A percentile compares a stretch with the other conserved stretches of the same genome.
Conservation (phyloP, 2,113 vertebrate genomes). For the Oxygymnocypris stewartii region DNA sequence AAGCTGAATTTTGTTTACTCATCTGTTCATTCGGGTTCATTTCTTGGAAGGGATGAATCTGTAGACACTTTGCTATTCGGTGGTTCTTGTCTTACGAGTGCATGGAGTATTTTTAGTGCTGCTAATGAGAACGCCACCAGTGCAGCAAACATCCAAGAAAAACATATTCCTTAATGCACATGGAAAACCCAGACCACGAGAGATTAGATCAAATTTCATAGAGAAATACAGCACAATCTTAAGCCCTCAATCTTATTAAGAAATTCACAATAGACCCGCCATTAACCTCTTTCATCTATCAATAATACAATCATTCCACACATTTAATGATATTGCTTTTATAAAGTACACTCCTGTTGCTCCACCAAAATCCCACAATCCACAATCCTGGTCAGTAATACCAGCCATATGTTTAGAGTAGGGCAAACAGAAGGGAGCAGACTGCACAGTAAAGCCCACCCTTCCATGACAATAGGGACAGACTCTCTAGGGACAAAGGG, state of each 20-base stretch:
- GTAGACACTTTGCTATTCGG: slow-evolving; percentile 5
- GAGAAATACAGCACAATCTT: neutral
- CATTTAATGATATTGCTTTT: slow-evolving; percentile 44
- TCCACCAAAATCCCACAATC: slow-evolving; percentile 41
- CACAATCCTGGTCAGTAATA: slow-evolving; percentile 55
- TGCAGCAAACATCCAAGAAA: neutral
- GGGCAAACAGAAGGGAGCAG: slow-evolving; percentile 52
- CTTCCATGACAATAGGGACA: slow-evolving; percentile 53
- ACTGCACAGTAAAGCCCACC: slow-evolving; percentile 52
- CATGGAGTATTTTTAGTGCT: slow-evolving; percentile 2
- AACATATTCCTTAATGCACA: neutral
- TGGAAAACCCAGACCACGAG: neutral
- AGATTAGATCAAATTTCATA: slow-evolving; percentile 26
- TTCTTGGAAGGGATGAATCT: slow-evolving; percentile 32
- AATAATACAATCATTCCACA: slow-evolving; percentile 29
- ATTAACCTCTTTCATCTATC: slow-evolving; percentile 27
- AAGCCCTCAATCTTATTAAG: slow-evolving; percentile 34
- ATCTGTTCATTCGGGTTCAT: slow-evolving; percentile 38
- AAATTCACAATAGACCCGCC: slow-evolving; percentile 30
- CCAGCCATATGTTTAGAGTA: slow-evolving; percentile 55
- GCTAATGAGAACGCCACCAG: slow-evolving; percentile 13
- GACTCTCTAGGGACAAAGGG: slow-evolving; percentile 56
- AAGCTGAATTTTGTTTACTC: slow-evolving; percentile 39
- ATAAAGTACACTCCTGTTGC: slow-evolving; percentile 35
- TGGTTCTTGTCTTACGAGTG: slow-evolving; percentile 3